Evolutionary conservation across 2,113 vertebrate species (phyloP).

Genomic region (Ploceus nigricollis): DNA sequence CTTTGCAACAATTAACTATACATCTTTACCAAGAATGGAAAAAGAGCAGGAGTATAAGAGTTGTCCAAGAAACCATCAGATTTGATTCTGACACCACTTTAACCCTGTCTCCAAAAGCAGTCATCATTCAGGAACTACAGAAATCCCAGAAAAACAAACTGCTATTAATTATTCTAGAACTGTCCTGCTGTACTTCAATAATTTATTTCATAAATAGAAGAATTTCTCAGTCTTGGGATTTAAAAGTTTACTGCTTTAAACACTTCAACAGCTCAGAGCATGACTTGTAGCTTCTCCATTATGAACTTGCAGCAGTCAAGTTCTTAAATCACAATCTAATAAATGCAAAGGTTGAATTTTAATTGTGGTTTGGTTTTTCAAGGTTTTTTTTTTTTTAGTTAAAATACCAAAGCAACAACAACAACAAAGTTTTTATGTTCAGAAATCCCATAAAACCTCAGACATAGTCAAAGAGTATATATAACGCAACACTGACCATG

Average conservation of each 20-base stretch:
- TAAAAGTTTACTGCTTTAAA: not conserved
- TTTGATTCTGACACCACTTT: not conserved
- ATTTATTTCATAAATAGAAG: not conserved
- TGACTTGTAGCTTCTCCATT: not conserved
- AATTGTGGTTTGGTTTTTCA: not conserved
- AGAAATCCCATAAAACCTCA: not conserved
- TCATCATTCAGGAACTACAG: not conserved
- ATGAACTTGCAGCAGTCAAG: not conserved
- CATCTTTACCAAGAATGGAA: not conserved
- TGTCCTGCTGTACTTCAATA: not conserved
- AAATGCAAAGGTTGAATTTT: not conserved
- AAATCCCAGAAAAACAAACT: not conserved
- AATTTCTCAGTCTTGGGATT: not conserved
- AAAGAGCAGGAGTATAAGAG: not conserved
- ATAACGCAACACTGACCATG: not conserved
- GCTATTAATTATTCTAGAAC: not conserved
- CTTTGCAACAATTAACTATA: not conserved
- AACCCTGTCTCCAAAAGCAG: not conserved
- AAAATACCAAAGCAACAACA: not conserved
- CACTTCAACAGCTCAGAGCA: not conserved
- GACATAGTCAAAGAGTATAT: not conserved
- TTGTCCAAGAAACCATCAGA: not conserved
- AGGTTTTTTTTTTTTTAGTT: not conserved
- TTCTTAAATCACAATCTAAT: not conserved
- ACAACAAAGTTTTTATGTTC: not conserved